A percentile compares a stretch with the other conserved stretches of the same genome.
phyloP scores from a whole-genome alignment of 2,797 vertebrate species.

The Cirrhinus molitorella region DNA sequence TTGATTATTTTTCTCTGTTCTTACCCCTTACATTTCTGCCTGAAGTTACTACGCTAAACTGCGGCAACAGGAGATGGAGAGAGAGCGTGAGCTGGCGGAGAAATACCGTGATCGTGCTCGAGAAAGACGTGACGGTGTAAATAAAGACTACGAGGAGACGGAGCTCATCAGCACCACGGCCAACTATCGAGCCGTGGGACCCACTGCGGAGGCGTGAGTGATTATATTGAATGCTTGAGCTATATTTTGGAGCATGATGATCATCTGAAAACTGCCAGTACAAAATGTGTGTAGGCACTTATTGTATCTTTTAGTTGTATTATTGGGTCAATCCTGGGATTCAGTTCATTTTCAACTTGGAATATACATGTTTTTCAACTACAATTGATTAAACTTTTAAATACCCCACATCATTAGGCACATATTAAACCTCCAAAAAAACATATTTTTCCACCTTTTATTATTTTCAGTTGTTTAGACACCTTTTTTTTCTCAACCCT shows the following conservation, averaged over 20 bases:
- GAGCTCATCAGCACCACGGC: conserved; percentile 97
- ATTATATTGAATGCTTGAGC: background rate
- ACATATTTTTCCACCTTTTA: too few species aligned
- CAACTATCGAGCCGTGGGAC: conserved; percentile 96
- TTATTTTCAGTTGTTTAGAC: too few species aligned
- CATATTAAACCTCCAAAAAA: too few species aligned
- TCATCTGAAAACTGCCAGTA: background rate
- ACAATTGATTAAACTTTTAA: too few species aligned
- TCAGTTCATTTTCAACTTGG: too few species aligned
- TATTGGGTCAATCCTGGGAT: too few species aligned
- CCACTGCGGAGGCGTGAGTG: conserved; percentile 94
- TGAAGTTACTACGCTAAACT: conserved; percentile 95
- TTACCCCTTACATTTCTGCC: background rate
- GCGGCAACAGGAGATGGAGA: conserved; percentile 95
- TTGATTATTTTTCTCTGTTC: background rate
- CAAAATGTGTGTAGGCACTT: background rate
- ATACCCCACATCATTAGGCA: too few species aligned
- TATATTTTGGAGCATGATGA: background rate
- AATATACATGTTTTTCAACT: too few species aligned
- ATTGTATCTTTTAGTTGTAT: background rate
- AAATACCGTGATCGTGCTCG: conserved; percentile 95
- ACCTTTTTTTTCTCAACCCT: too few species aligned
- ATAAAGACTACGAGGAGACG: conserved; percentile 97
- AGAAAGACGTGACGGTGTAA: conserved; percentile 93
- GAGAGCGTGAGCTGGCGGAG: conserved; percentile 93